These are phyloP conservation scores for Ditylenchus weischeri DNA, from an alignment of 2,888 invertebrate genomes.

Conservation along the genomic window DNA sequence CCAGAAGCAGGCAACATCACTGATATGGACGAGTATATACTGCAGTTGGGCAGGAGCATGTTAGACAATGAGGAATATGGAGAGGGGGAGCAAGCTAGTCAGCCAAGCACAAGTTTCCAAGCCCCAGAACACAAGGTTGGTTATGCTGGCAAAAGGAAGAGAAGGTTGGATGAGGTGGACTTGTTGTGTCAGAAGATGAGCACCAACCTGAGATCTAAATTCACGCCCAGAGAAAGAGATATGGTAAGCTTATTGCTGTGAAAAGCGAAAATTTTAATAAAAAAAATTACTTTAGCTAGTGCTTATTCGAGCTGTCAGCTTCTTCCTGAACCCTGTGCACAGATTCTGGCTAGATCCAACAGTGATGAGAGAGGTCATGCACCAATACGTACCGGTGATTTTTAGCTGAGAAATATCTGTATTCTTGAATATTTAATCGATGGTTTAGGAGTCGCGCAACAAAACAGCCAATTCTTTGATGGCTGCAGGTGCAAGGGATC, in stretches of 20 bases:
- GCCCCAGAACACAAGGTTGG: background rate
- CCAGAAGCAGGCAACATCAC: no score
- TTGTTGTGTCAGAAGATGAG: slow-evolving; percentile 25
- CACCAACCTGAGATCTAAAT: slow-evolving; percentile 41
- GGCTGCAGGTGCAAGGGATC: slow-evolving; percentile 55
- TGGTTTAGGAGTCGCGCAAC: slow-evolving; percentile 32
- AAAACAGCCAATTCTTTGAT: slow-evolving; percentile 49
- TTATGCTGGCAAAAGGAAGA: slow-evolving; percentile 27
- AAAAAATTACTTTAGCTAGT: slow-evolving; percentile 34
- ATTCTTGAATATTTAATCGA: background rate
- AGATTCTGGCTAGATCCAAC: slow-evolving; percentile 56
- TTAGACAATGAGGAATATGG: slow-evolving; percentile 5
- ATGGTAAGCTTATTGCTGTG: slow-evolving; percentile 33
- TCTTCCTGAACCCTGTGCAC: slow-evolving; percentile 56
- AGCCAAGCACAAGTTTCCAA: slow-evolving; percentile 4
- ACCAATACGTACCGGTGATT: slow-evolving; percentile 51
- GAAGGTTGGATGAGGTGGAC: slow-evolving; percentile 46
- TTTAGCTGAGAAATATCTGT: slow-evolving; percentile 26
- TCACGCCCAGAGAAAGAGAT: slow-evolving; percentile 46
- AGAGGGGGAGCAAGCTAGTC: background rate
- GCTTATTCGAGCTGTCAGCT: slow-evolving; percentile 54
- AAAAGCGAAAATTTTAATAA: no score
- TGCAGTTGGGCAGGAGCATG: background rate
- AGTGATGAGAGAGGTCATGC: slow-evolving; percentile 55
- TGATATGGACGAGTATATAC: background rate